Evolutionary conservation across 2,797 vertebrate species (phyloP), one percentile per base, ranked within the genome.

Genomic region (Argyrosomus regius): DNA sequence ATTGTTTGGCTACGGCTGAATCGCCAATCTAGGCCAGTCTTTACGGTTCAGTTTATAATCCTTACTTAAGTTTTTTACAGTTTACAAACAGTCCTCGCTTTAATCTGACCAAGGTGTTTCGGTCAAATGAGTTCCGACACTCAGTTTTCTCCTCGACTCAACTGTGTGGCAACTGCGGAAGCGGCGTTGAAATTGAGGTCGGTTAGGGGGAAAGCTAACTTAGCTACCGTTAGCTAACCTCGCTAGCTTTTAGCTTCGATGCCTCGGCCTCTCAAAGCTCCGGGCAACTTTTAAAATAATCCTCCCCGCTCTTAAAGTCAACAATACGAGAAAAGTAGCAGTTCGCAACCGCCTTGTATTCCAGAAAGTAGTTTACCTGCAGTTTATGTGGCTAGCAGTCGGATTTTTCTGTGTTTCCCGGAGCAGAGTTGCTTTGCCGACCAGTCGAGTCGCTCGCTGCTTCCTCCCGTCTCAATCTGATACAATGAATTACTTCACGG

Each of bases 401-500:
- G 53, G 65, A 17, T 83, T 88, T 82, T 72, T 83, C 60, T 28
- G 78, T 77, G 84, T 87, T 85, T 84, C 52, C 68, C 77, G 78
- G 82, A 31, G 72, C 75, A 65, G 41, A 69, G 75, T 73, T 43
- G 80, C 78, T 87, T 71, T n/a, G 60, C 84, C 75, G 79, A 81
- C 81, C 75, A 66, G 77, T 75, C 77, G 35, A 79, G 61, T 75
- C 60, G 73, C 74, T 84, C 67, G 70, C 62, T 78, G 85, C 68
- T 89, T 84, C 77, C 77, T 88, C 80, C 35, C 13, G 85, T 82
- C 85, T 86, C 87, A 77, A 41, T 81, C 87, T 83, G 84, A 87
- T 93, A 94, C 94, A 94, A 95, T 94, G 94, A 95, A 92, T 87
- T 83, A 93, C 49, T 87, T 81, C 57, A 71, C 94, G 90, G 78